phyloP scores from a whole-genome alignment of 2,797 vertebrate species.

The Syngnathus rostellatus region DNA sequence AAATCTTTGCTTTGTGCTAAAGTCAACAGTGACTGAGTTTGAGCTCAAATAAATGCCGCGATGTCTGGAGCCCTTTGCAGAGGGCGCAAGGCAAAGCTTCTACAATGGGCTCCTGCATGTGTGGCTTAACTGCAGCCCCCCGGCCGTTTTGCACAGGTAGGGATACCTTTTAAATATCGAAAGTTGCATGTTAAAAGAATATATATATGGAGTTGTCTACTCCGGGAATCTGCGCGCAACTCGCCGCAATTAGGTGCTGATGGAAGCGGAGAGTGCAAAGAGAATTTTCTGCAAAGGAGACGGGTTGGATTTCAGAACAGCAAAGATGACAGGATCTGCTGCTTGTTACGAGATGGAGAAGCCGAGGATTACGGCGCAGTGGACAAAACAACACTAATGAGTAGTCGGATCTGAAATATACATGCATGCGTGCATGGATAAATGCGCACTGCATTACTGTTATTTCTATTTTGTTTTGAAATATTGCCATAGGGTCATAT shows the following conservation, averaged over 20 bases:
- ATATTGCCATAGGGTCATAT: too few species aligned
- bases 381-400: neutral
- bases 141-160: slow-evolving; percentile 1
- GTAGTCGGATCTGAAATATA: neutral
- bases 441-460: neutral
- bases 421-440: neutral
- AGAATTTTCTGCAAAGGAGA: neutral
- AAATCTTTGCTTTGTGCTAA: slow-evolving; percentile 99
- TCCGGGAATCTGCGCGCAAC: too few species aligned
- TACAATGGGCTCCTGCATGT: slow-evolving; percentile 57
- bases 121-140: neutral
- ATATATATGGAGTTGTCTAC: too few species aligned
- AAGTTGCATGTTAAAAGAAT: neutral
- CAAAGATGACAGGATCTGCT: neutral
- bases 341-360: neutral
- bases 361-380: neutral
- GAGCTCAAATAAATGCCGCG: slow-evolving; percentile 96
- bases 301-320: neutral
- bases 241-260: neutral
- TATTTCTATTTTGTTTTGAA: too few species aligned
- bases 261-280: neutral
- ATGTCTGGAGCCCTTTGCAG: slow-evolving; percentile 77
- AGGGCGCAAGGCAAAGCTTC: slow-evolving; percentile 65
- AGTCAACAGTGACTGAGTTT: slow-evolving; percentile 95
- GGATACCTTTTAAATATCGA: neutral